Conservation (phyloP, 2,888 invertebrate genomes). For the Aelia acuminata region DNA sequence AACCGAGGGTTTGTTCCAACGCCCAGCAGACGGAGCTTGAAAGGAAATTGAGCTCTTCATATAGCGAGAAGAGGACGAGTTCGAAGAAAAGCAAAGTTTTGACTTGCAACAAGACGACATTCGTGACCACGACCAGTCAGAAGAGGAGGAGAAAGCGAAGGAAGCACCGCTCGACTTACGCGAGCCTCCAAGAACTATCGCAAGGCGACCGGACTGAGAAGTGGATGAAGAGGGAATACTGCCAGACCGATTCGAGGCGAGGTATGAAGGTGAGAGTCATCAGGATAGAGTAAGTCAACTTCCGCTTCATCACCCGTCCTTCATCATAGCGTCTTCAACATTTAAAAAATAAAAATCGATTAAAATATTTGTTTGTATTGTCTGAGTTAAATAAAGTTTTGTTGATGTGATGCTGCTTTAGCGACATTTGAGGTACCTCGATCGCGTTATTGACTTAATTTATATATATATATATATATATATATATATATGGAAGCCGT, state of each 20-base stretch:
- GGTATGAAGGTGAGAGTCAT: background rate
- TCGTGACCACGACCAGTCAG: background rate
- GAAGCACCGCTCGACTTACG: background rate
- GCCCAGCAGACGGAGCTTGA: background rate
- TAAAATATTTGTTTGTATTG: background rate
- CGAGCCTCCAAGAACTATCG: background rate
- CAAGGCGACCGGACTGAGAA: background rate
- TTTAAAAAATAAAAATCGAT: background rate
- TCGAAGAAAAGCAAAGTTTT: background rate
- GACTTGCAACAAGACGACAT: background rate
- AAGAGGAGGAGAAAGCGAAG: background rate
- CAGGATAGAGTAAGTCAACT: background rate
- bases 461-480: too few relatives aligned
- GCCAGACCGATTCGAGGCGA: background rate
- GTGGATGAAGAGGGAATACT: background rate
- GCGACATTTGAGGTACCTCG: too few relatives aligned
- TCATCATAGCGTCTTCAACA: too few relatives aligned
- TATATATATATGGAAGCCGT: too few relatives aligned
- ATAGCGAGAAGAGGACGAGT: background rate
- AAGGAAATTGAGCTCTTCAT: background rate
- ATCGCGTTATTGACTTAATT: too few relatives aligned
- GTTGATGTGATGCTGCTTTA: too few relatives aligned
- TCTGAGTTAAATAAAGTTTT: background rate
- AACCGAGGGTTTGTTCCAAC: too few relatives aligned
- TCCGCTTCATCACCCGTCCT: background rate